Evolutionary conservation across 2,797 vertebrate species (phyloP), one percentile per base, ranked within the genome.

Genomic region (Adelosebastes latens): DNA sequence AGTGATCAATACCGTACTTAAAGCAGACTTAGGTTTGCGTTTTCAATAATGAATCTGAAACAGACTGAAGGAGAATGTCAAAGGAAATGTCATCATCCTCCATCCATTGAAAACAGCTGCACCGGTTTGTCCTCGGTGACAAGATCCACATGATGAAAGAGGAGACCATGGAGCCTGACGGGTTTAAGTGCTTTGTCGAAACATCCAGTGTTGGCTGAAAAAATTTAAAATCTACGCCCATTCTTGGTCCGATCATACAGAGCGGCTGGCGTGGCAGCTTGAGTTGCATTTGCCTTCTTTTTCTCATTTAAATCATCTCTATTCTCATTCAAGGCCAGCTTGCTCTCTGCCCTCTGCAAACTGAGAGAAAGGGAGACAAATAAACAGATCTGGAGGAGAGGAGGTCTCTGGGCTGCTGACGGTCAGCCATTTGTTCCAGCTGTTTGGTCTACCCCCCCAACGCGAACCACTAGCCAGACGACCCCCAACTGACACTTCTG

Each of bases 351-450:
- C 69, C 61, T 83, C 65, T 71, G 76, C 61, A 62, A 75, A 79
- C 42, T 1, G 3, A 63, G 63, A 76, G 72, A 83, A 69, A 66
- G 25, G 39, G 16, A 74, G 79, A 88, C 71, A 87, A 92, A 90
- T 84, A 87, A 88, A 91, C 81, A 81, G 29, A 81, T 77, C 27
- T 71, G 69, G 53, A 71, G 49, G 62, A 77, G 66, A 72, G 46
- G 68, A 73, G 59, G 46, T 83, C 81, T 87, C 5, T 49, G 59
- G 80, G 65, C 76, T 36, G 55, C 84, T 86, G 77, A 93, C 89
- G 90, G 90, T 84, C 75, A 62, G 77, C 87, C 88, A 92, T 93
- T 88, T 91, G 89, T 83, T 91, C 80, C 90, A 83, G 89, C 88
- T 84, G 90, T 86, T 92, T 85, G 79, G 72, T 83, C 80, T 61